These are phyloP conservation scores for Anaspis maculata DNA, from an alignment of 2,888 invertebrate species.

Conservation along the genomic window DNA sequence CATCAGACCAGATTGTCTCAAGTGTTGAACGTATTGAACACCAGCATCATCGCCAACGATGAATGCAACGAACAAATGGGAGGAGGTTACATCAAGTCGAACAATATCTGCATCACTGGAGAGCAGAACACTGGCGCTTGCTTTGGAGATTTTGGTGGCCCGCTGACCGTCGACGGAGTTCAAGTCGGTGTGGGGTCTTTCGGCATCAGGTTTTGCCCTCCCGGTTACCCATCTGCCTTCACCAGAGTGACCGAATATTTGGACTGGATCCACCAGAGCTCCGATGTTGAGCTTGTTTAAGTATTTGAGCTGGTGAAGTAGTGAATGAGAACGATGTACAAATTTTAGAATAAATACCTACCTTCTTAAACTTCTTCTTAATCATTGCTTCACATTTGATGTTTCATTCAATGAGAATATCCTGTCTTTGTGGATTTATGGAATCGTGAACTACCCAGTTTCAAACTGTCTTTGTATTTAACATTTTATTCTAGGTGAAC, in stretches of 20 bases:
- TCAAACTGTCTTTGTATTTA: no score
- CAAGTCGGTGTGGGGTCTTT: constrained; percentile 17
- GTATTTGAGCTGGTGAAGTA: no score
- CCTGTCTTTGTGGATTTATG: no score
- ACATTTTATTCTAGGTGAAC: no score
- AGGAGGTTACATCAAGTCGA: constrained; percentile 3
- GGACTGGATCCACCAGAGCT: constrained; percentile 12
- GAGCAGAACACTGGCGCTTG: constrained; percentile 10
- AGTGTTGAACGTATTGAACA: constrained; percentile 7
- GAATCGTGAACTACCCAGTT: no score
- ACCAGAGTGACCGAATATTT: constrained; percentile 12
- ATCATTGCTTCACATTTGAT: no score
- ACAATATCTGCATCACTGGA: constrained; percentile 13
- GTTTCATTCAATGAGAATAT: no score
- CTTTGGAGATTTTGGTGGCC: constrained; percentile 18
- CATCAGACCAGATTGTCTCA: constrained; percentile 3
- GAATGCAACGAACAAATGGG: constrained; percentile 9
- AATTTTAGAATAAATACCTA: no score
- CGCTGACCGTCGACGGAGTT: constrained; percentile 9
- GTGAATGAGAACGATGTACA: no score
- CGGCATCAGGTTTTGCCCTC: constrained; percentile 6
- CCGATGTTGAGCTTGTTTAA: no score
- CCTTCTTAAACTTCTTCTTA: no score
- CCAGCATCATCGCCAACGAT: constrained; percentile 10
- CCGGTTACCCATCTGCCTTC: constrained; percentile 12